A percentile compares a stretch with the other conserved stretches of the same genome.
Conservation (phyloP, 1,140 invertebrate genomes). For the Nephila pilipes region DNA sequence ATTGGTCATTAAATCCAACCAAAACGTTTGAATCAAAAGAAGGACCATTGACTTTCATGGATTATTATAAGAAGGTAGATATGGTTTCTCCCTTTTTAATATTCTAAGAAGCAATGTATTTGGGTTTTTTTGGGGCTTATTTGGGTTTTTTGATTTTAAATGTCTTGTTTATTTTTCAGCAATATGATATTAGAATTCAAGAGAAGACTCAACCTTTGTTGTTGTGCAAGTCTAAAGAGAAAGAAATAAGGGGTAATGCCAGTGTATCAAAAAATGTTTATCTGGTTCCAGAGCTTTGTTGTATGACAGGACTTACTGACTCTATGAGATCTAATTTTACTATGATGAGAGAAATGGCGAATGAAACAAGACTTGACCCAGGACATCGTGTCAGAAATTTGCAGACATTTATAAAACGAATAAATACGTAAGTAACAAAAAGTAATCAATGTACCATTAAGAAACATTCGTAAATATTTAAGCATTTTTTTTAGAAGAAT, state of each 20-base stretch:
- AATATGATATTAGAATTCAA: conserved; percentile 80
- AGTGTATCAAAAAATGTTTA: conserved; percentile 56
- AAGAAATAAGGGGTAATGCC: conserved; percentile 57
- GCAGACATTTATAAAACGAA: conserved; percentile 78
- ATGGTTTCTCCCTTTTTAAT: background rate
- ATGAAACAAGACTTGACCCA: conserved; percentile 86
- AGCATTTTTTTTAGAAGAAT: no score
- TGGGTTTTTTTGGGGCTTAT: no score
- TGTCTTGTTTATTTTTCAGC: conserved; percentile 56
- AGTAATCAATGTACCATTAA: no score
- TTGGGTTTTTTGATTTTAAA: no score
- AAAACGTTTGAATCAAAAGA: conserved; percentile 80
- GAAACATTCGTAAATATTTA: no score
- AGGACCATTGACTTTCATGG: conserved; percentile 78
- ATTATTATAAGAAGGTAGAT: conserved; percentile 81
- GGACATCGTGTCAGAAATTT: conserved; percentile 53
- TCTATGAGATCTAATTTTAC: conserved; percentile 83
- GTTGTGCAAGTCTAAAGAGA: conserved; percentile 75
- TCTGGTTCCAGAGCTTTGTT: conserved; percentile 81
- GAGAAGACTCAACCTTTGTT: conserved; percentile 81
- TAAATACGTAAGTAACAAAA: conserved; percentile 78
- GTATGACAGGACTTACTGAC: conserved; percentile 84
- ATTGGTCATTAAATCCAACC: conserved; percentile 81
- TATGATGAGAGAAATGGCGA: conserved; percentile 90
- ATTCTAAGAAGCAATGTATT: background rate